Evolutionary conservation across 2,113 vertebrate genomes (phyloP).

Genomic region (Psilopsiagon aurifrons): DNA sequence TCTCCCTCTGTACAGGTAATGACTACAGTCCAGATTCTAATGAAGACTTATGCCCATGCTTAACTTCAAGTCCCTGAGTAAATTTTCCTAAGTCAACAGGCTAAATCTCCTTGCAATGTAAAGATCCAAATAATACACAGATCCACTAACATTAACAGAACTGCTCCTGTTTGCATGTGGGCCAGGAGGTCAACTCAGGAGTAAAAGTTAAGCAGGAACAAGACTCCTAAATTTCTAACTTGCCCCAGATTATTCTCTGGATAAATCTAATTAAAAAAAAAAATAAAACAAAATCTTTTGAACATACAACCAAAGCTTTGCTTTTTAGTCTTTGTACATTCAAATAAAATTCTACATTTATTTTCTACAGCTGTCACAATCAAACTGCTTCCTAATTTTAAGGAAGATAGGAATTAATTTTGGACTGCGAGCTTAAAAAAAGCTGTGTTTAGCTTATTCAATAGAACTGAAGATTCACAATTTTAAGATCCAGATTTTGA

Average conservation of each 20-base stretch:
- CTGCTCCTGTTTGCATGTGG: neutral
- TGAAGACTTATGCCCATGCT: conserved; percentile 11
- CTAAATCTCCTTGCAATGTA: neutral
- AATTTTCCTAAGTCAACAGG: conserved; percentile 15
- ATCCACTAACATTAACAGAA: neutral
- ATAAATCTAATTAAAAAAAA: neutral
- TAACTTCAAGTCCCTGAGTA: conserved; percentile 11
- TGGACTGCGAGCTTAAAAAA: neutral
- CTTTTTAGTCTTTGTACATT: neutral
- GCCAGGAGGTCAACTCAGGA: neutral
- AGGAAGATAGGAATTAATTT: neutral
- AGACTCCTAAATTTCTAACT: neutral
- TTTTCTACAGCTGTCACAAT: neutral
- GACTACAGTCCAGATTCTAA: neutral
- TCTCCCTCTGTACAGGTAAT: neutral
- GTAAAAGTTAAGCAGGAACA: neutral
- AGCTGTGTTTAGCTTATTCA: neutral
- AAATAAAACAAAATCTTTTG: neutral
- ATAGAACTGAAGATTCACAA: neutral
- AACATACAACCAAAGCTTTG: neutral
- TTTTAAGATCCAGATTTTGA: neutral
- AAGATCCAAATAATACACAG: neutral
- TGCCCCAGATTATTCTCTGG: neutral
- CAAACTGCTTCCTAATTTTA: neutral
- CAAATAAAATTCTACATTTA: neutral